Percentiles rank a stretch among this genome's conserved stretches.
Evolutionary conservation across 2,797 vertebrate genomes (phyloP).

Genomic region (Tarsius wallacei): DNA sequence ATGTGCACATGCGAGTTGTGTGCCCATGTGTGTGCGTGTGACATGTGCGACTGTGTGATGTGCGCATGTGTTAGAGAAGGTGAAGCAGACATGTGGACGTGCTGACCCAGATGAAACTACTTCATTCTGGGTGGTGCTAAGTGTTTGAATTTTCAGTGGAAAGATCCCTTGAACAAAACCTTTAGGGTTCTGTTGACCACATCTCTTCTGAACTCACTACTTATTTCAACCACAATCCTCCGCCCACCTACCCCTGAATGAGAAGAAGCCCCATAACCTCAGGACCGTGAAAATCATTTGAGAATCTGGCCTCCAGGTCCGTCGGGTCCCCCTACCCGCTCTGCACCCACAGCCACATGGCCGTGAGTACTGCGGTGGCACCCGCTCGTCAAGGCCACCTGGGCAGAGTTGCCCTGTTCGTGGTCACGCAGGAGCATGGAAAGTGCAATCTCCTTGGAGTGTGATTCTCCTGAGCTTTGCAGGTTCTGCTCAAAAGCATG

Average conservation of each 20-base stretch:
- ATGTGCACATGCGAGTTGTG: fast-evolving
- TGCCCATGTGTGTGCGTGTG: fast-evolving
- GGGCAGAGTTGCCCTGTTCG: neutral
- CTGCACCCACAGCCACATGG: neutral
- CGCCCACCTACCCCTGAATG: neutral
- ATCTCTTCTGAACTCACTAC: neutral
- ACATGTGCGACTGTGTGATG: neutral
- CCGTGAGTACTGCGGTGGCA: neutral
- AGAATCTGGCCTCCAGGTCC: neutral
- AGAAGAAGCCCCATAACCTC: neutral
- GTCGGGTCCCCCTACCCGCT: neutral
- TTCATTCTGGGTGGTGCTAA: neutral
- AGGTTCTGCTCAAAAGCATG: neutral
- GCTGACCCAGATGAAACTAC: fast-evolving
- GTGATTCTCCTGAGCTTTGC: neutral
- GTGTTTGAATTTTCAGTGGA: neutral
- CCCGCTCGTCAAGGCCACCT: neutral
- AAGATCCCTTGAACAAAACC: neutral
- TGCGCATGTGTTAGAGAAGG: too few species aligned
- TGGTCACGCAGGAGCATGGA: neutral
- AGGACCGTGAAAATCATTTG: too few species aligned
- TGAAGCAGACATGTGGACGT: fast-evolving
- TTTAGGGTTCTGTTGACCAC: neutral
- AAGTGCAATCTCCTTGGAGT: too few species aligned
- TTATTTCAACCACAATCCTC: too few species aligned